These are phyloP conservation scores for Capreolus pygargus DNA, from an alignment of 2,113 vertebrate species.

Conservation along the genomic window DNA sequence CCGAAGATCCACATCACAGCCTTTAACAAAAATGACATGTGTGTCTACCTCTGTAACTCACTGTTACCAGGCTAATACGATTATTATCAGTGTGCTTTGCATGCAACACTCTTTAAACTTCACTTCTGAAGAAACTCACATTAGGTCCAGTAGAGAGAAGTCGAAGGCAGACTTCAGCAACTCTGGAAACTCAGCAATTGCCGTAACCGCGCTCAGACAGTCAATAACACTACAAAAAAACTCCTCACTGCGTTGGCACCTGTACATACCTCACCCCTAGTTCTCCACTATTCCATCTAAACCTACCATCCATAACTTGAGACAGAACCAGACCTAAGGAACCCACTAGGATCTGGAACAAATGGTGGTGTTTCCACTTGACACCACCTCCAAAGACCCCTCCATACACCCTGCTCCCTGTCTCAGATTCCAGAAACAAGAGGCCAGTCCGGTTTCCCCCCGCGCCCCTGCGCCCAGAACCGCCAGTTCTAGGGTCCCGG, in stretches of 20 bases:
- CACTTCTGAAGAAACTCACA: background rate
- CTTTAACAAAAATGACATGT: background rate
- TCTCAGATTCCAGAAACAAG: background rate
- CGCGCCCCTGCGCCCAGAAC: background rate
- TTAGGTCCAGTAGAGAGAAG: background rate
- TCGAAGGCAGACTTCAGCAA: background rate
- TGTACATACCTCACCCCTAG: background rate
- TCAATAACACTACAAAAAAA: background rate
- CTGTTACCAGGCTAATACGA: background rate
- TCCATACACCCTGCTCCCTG: background rate
- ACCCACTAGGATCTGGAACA: background rate
- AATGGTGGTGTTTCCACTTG: background rate
- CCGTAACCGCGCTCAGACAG: background rate
- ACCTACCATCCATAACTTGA: background rate
- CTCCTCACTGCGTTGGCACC: background rate
- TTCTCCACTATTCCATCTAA: background rate
- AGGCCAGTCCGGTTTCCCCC: background rate
- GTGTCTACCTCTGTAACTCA: conserved; percentile 45
- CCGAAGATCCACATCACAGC: background rate
- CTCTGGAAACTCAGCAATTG: background rate
- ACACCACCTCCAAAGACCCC: background rate
- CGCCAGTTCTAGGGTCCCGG: background rate
- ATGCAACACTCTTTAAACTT: background rate
- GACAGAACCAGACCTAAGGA: background rate
- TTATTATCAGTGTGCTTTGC: background rate